phyloP scores from a whole-genome alignment of 2,113 vertebrate species.

The Hydrochoerus hydrochaeris region DNA sequence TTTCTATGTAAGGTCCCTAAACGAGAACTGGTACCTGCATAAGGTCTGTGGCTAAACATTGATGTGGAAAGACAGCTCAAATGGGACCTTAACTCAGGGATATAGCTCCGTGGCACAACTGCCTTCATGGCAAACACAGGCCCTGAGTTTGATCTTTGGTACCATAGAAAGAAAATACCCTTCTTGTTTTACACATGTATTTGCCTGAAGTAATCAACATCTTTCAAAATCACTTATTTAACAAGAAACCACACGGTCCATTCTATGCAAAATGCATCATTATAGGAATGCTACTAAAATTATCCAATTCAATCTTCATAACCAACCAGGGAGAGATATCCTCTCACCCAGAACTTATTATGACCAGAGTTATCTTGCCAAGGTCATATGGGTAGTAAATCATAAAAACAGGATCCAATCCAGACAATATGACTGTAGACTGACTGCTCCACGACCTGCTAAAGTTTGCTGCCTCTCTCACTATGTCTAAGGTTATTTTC shows the following conservation, averaged over 20 bases:
- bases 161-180: not conserved
- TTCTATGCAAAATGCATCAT: not conserved
- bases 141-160: too few species aligned
- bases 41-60: not conserved
- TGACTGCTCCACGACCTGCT: not conserved
- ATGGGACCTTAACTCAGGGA: not conserved
- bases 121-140: too few species aligned
- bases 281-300: not conserved
- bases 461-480: not conserved
- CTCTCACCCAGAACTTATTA: not conserved
- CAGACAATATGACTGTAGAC: not conserved
- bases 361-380: not conserved
- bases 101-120: too few species aligned
- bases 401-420: conserved; percentile 5
- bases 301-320: conserved; percentile 29
- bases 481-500: not conserved
- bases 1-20: not conserved
- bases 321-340: not conserved
- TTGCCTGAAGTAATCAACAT: not conserved
- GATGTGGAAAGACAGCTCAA: not conserved
- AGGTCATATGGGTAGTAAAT: not conserved
- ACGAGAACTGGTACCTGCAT: not conserved
- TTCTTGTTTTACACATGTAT: not conserved
- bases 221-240: not conserved
- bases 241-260: not conserved